phyloP scores from a whole-genome alignment of 2,888 invertebrate genomes.

The Agonopterix arenella region DNA sequence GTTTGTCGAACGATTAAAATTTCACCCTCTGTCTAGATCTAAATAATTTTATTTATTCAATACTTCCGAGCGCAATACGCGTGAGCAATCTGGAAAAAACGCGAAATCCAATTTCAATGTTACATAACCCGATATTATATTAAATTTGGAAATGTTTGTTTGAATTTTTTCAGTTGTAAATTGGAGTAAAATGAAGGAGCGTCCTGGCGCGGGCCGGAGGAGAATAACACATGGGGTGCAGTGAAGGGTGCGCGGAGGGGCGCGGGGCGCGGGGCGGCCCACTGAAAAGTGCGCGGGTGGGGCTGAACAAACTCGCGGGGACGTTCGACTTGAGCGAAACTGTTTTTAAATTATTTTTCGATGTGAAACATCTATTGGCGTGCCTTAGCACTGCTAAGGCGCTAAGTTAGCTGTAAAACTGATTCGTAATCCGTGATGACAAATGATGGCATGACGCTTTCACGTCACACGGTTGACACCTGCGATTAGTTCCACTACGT shows the following conservation, averaged over 20 bases:
- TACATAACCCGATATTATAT: conserved; percentile 12
- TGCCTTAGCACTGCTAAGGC: too few species aligned
- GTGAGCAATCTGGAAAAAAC: too few species aligned
- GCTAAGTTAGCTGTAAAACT: too few species aligned
- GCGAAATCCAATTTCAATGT: conserved; percentile 2
- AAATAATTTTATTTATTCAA: conserved; percentile 12
- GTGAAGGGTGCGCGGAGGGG: conserved; percentile 45
- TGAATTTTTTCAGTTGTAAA: conserved; percentile 74
- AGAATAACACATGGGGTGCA: conserved; percentile 42
- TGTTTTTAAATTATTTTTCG: not conserved
- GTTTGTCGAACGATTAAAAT: too few species aligned
- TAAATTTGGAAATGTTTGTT: conserved; percentile 65
- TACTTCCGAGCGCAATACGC: not conserved
- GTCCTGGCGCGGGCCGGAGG: conserved; percentile 70
- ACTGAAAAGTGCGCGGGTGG: conserved; percentile 76
- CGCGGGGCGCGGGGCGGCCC: conserved; percentile 60
- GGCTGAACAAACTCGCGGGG: conserved; percentile 77
- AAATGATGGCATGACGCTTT: too few species aligned
- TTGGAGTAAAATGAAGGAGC: conserved; percentile 76
- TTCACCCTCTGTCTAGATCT: too few species aligned
- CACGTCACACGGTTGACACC: too few species aligned
- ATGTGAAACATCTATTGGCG: too few species aligned
- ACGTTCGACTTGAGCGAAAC: conserved; percentile 40
- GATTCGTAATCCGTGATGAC: too few species aligned
- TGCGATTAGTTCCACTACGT: too few species aligned